Conservation (phyloP, 2,888 invertebrate species). For the Myopa testacea region DNA sequence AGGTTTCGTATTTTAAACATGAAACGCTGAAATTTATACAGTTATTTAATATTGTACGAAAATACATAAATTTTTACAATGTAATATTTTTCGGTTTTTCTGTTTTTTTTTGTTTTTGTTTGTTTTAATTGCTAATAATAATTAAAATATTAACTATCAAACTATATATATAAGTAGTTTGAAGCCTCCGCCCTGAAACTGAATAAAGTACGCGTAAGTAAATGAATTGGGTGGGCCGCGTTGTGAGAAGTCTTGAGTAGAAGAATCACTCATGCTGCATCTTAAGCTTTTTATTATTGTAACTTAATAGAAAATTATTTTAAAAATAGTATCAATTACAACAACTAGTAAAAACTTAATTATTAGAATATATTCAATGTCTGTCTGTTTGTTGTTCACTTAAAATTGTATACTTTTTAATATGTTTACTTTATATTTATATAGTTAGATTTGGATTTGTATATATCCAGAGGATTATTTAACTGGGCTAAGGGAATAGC, state of each 20-base stretch:
- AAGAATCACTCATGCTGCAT: constrained; percentile 31
- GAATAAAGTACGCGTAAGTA: constrained; percentile 18
- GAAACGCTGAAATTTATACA: constrained; percentile 36
- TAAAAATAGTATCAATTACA: constrained; percentile 23
- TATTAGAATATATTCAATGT: constrained; percentile 29
- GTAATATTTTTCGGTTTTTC: constrained; percentile 14
- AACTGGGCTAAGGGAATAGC: constrained; percentile 22
- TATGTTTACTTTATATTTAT: constrained; percentile 13
- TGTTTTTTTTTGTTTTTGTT: constrained; percentile 8
- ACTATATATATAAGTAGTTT: constrained; percentile 19
- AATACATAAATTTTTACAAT: constrained; percentile 35
- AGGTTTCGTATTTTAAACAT: constrained; percentile 27
- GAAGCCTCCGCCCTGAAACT: constrained; percentile 27
- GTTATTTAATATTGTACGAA: constrained; percentile 32
- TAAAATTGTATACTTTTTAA: background rate
- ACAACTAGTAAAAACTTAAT: constrained; percentile 31
- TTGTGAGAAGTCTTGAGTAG: constrained; percentile 28
- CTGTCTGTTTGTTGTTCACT: constrained; percentile 1
- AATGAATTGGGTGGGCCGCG: constrained; percentile 29
- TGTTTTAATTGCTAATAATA: background rate
- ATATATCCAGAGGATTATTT: constrained; percentile 17
- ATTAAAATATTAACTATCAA: constrained; percentile 30
- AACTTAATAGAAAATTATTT: constrained; percentile 12
- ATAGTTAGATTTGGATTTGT: background rate
- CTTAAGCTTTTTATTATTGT: constrained; percentile 34